Conservation (phyloP, 2,888 invertebrate species). For the Pollenia angustigena region DNA sequence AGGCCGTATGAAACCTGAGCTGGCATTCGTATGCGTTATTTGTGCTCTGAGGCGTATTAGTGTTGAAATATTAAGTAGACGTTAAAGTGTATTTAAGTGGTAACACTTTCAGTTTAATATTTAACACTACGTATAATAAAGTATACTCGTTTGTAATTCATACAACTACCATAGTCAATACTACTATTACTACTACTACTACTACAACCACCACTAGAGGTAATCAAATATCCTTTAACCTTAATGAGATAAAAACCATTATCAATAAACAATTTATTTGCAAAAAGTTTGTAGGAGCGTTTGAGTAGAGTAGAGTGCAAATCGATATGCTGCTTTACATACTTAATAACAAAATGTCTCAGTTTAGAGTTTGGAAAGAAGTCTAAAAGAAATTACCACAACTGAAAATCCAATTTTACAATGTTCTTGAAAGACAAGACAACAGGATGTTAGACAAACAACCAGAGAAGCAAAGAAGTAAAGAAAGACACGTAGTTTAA, state of each 20-base stretch:
- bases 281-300: neutral
- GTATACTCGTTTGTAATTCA: neutral
- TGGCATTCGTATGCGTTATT: neutral
- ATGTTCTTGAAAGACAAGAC: neutral
- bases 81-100: slow-evolving; percentile 53
- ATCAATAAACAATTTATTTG: slow-evolving; percentile 20
- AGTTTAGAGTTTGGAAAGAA: neutral
- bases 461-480: neutral
- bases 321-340: neutral
- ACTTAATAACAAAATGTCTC: slow-evolving; percentile 19
- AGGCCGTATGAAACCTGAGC: neutral
- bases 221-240: slow-evolving; percentile 54
- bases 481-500: too few species aligned
- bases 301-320: slow-evolving; percentile 5
- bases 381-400: slow-evolving; percentile 31
- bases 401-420: slow-evolving; percentile 29
- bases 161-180: neutral
- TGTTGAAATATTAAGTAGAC: slow-evolving; percentile 49
- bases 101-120: slow-evolving; percentile 24
- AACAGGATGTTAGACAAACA: neutral
- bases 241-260: slow-evolving; percentile 30
- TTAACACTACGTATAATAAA: slow-evolving; percentile 9
- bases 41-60: slow-evolving; percentile 20
- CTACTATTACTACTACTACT: neutral
- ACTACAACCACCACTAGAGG: neutral